Evolutionary conservation across 2,113 vertebrate genomes (phyloP), one percentile per base, ranked within the genome.

Genomic region (Melanostigma gelatinosum): DNA sequence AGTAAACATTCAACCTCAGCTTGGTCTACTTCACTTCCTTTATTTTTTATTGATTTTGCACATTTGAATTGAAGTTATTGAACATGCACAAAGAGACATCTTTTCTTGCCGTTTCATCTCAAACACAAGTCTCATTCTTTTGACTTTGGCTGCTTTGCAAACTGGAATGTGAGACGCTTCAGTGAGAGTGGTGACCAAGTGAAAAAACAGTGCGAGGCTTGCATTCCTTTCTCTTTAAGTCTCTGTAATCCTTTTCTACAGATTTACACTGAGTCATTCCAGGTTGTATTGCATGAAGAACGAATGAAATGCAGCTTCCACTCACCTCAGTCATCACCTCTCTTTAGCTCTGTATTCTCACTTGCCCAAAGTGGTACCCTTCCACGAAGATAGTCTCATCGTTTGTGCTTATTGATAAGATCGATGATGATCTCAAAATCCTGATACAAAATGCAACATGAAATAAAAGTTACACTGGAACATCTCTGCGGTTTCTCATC

Each of bases 151-250:
- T 15, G 22, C 15, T 0, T 8, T 42, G 66, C 36, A 24, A 8
- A 4, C 15, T 20, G 58, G 32, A 32, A 32, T 20, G 20, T 6
- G 54, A n/a, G 70, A 67, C 20, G 34, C 27, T 4, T 54, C 2
- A 18, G 46, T 40, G 44, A 50, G 55, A 61, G n/a, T 13, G 9
- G 15, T 61, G 83, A 64, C 58, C 4, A 34, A 66, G 75, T 40
- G 38, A 78, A 57, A 3, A 78, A 62, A 4, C 42, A 2, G 79
- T 18, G 13, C 0, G 3, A 36, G 67, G 27, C 68, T 36, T 6
- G 0, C 83, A 86, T 87, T 86, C 85, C 85, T 86, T 32, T 42
- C 38, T 79, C 66, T 79, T 34, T 80, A 80, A 88, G 38, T 82
- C 62, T 15, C 65, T n/a, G 6, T 88, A 90, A 91, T 87, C 85